phyloP scores from a whole-genome alignment of 2,888 invertebrate genomes.

The Parnassius smintheus region DNA sequence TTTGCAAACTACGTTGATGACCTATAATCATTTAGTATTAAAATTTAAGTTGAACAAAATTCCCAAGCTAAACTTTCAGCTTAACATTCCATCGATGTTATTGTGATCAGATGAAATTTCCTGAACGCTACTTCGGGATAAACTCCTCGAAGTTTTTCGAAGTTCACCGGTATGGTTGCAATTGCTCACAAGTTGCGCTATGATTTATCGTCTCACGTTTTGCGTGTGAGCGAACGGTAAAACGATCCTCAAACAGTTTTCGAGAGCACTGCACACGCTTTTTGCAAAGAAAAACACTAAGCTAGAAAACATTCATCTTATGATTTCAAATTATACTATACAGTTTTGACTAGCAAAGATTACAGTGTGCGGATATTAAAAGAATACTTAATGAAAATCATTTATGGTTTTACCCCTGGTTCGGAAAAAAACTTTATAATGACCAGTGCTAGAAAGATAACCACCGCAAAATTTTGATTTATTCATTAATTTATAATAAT shows the following conservation, averaged over 20 bases:
- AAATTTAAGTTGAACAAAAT: neutral
- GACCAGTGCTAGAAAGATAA: no score
- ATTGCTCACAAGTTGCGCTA: slow-evolving; percentile 31
- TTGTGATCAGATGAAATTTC: slow-evolving; percentile 53
- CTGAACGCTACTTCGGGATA: slow-evolving; percentile 18
- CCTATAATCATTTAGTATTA: no score
- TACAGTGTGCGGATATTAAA: no score
- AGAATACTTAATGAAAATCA: no score
- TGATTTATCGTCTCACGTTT: slow-evolving; percentile 33
- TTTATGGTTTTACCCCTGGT: no score
- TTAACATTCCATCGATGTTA: slow-evolving; percentile 31
- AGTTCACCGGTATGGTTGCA: slow-evolving; percentile 17
- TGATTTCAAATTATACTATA: no score
- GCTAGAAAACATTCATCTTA: neutral
- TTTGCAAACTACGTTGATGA: no score
- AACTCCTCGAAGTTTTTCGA: slow-evolving; percentile 20
- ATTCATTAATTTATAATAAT: no score
- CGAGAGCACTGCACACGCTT: neutral
- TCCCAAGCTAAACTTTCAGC: slow-evolving; percentile 4
- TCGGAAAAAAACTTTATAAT: no score
- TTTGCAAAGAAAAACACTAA: neutral
- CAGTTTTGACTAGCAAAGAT: no score
- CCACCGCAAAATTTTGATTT: no score
- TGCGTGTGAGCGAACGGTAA: slow-evolving; percentile 3
- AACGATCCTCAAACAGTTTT: neutral